Conservation (phyloP, 2,797 vertebrate species). For the Gallinago stenura region DNA sequence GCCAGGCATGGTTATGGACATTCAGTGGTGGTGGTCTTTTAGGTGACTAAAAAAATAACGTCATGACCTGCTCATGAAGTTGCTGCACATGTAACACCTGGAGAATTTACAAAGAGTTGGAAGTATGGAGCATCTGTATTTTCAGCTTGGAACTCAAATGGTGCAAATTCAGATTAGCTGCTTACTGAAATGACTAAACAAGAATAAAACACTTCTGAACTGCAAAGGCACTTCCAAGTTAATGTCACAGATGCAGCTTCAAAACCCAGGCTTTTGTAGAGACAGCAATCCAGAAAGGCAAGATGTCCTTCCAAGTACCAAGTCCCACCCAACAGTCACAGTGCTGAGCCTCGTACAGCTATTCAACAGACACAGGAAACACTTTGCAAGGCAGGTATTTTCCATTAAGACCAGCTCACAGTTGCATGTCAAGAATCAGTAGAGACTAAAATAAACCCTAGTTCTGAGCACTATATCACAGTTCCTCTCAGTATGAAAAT, state of each 20-base stretch:
- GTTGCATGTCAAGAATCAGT: neutral
- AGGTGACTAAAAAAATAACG: neutral
- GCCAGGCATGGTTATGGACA: neutral
- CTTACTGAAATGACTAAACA: neutral
- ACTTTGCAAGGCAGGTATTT: conserved; percentile 2
- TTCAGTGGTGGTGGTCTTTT: neutral
- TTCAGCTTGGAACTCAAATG: neutral
- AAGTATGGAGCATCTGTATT: accelerated
- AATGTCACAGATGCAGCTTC: neutral
- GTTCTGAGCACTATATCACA: neutral
- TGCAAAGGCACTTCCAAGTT: neutral
- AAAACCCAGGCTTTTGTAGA: accelerated
- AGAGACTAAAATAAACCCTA: neutral
- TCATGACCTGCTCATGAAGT: neutral
- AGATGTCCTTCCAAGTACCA: neutral
- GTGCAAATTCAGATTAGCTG: neutral
- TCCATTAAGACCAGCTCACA: neutral
- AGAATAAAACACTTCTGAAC: neutral
- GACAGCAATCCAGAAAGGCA: neutral
- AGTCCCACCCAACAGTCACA: neutral
- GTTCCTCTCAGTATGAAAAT: neutral
- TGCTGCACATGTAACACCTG: neutral
- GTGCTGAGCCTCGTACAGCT: neutral
- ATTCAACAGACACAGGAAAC: neutral
- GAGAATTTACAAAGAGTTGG: neutral